Conservation (phyloP, 2,113 vertebrate species). For the Turdus rufiventris region DNA sequence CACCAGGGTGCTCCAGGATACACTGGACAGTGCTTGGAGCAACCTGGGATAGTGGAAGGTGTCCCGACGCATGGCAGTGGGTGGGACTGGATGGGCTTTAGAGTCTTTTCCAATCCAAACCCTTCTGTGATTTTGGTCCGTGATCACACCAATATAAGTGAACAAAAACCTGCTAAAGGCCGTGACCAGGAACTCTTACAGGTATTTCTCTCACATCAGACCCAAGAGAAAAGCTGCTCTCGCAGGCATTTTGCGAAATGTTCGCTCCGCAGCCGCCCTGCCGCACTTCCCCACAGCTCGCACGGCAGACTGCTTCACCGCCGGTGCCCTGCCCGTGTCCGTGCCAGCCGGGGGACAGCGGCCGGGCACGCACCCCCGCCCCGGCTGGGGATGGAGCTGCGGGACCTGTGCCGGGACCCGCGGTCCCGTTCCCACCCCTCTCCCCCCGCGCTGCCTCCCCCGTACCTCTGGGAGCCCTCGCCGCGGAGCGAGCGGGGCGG, state of each 20-base stretch:
- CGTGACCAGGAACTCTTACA: neutral
- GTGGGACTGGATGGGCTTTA: neutral
- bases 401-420: neutral
- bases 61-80: fast-evolving
- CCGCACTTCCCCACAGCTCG: conserved; percentile 49
- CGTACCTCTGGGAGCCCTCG: neutral
- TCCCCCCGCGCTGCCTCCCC: neutral
- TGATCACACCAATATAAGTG: neutral
- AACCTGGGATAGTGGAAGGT: neutral
- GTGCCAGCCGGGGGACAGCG: neutral
- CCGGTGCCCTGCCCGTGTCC: neutral
- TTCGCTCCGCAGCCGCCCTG: neutral
- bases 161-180: neutral
- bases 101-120: neutral
- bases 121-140: no score
- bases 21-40: neutral
- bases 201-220: neutral
- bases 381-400: neutral
- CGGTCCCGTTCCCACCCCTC: neutral
- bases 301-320: conserved; percentile 10
- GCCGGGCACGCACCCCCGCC: no score
- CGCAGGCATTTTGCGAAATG: neutral
- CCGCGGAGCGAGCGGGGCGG: neutral
- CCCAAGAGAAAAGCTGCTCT: neutral
- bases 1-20: neutral